Evolutionary conservation across 2,797 vertebrate genomes (phyloP), one percentile per base, ranked within the genome.

Genomic region (Tokudaia muenninki): DNA sequence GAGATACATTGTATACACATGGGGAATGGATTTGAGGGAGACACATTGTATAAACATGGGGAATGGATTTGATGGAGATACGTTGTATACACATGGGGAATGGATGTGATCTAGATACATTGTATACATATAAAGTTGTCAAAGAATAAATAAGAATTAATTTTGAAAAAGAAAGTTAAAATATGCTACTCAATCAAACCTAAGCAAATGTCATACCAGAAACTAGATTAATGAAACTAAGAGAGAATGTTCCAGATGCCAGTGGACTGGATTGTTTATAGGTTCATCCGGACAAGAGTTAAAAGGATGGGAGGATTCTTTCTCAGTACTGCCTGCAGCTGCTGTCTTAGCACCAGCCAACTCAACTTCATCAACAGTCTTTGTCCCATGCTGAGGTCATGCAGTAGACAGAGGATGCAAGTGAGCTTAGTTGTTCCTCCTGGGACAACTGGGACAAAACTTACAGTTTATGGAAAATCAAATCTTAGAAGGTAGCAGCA

Each of bases 311-410:
- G 80, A 87, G 92, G 92, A 96, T 67, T 92, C 96, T 84, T 70
- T 95, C 86, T 29, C n/a, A 37, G 82, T 87, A 98, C 87, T 98
- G 92, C 91, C 98, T 97, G 67, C 98, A 98, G 98, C 98, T 98
- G 98, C 57, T 98, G 63, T 97, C 92, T 96, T 91, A 96, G 84
- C 22, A 16, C 57, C 70, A 80, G 77, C 34, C 91, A 94, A 72
- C 78, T 90, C 87, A 92, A 17, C 59, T 94, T 92, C 95, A 90
- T 63, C 96, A 98, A 98, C 98, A 98, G 93, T 77, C 98, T 98
- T 98, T 98, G 98, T 97, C 96, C 97, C 47, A 21, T 91, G 84
- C 96, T 91, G 34, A 55, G 19, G 74, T 90, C 59, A 79, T 55
- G 26, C 47, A 65, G 24, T 75, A 37, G 70, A 55, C 81, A 96